Evolutionary conservation across 2,888 invertebrate species (phyloP).

Genomic region (Tridacna crocea): DNA sequence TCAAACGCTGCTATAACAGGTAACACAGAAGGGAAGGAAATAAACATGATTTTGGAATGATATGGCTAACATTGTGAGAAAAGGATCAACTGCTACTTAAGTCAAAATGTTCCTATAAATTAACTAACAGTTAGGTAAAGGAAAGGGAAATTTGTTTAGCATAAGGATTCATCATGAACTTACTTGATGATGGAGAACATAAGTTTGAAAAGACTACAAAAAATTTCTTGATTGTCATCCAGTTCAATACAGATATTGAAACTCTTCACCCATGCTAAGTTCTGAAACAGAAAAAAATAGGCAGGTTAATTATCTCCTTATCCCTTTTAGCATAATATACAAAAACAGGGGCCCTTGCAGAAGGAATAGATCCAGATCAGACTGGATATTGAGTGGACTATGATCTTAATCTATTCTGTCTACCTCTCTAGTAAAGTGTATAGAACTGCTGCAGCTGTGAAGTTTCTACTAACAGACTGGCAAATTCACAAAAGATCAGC

Average conservation of each 20-base stretch:
- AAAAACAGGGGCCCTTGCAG: background rate
- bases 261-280: conserved; percentile 98
- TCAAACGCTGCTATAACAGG: too few relatives aligned
- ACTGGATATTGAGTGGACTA: background rate
- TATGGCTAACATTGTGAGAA: too few relatives aligned
- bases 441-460: too few relatives aligned
- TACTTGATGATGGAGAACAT: conserved; percentile 98
- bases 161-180: conserved; percentile 83
- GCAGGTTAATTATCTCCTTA: background rate
- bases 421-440: too few relatives aligned
- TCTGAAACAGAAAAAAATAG: conserved; percentile 85
- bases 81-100: too few relatives aligned
- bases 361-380: background rate
- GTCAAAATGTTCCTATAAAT: too few relatives aligned
- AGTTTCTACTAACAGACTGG: too few relatives aligned
- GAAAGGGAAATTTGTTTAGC: too few relatives aligned
- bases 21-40: too few relatives aligned
- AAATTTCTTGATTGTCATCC: conserved; percentile 98
- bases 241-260: conserved; percentile 99
- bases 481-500: background rate
- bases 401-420: too few relatives aligned
- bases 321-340: background rate
- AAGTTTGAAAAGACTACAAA: conserved; percentile 95
- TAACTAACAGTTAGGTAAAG: too few relatives aligned
- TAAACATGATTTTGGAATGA: too few relatives aligned